A percentile compares a stretch with the other conserved stretches of the same genome.
Evolutionary conservation across 2,113 vertebrate species (phyloP).

Genomic region (Hemichromis elongatus): DNA sequence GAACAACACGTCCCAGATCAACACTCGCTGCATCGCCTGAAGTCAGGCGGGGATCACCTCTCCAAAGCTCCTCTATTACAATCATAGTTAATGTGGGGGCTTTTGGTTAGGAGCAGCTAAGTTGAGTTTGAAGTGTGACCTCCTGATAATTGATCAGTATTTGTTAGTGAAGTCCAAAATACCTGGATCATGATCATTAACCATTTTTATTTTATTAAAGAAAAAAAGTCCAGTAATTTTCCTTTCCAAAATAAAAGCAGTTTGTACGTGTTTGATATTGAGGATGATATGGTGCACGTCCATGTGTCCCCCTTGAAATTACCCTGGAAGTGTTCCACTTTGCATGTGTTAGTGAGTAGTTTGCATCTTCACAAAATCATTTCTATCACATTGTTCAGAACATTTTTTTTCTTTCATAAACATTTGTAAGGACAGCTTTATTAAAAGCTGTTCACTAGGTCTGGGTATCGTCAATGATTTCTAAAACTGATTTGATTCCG

Average conservation of each 20-base stretch:
- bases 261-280: background rate
- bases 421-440: background rate
- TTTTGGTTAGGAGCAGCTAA: background rate
- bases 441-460: no score
- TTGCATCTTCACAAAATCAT: background rate
- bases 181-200: background rate
- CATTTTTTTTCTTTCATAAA: background rate
- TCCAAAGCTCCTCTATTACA: background rate
- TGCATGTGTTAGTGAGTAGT: background rate
- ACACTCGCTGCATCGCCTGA: background rate
- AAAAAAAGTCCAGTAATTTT: background rate
- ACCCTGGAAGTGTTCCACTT: background rate
- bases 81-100: background rate
- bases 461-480: no score
- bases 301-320: background rate
- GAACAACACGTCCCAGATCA: conserved; percentile 15
- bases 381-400: background rate
- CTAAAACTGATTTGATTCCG: no score
- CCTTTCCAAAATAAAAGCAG: background rate
- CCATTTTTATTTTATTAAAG: background rate
- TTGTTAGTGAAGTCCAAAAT: background rate
- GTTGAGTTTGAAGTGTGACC: background rate
- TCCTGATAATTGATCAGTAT: background rate
- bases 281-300: background rate
- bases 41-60: background rate